These are phyloP conservation scores for Callochromis pleurospilus DNA, from an alignment of 2,113 vertebrate genomes.

Conservation along the genomic window DNA sequence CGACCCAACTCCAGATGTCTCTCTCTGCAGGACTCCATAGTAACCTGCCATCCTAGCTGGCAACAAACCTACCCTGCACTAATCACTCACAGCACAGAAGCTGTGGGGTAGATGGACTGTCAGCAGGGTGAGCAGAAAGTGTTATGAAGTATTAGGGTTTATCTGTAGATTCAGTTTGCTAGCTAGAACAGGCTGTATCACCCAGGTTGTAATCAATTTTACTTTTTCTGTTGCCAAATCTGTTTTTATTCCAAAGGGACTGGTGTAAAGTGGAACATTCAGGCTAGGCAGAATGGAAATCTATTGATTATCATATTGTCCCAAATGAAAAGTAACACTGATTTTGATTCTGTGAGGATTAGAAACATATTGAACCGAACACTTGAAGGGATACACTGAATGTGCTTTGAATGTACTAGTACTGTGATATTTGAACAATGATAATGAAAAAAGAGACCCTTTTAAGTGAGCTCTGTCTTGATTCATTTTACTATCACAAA, in stretches of 20 bases:
- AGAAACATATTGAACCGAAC: not conserved
- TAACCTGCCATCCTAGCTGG: conserved; percentile 12
- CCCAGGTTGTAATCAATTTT: not conserved
- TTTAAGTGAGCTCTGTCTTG: not conserved
- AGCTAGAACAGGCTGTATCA: not conserved
- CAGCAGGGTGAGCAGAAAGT: not conserved
- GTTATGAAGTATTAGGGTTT: not conserved
- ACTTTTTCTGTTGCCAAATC: not conserved
- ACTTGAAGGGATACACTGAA: not conserved
- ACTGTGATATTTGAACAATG: not conserved
- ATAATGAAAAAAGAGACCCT: not conserved
- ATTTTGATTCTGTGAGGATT: not conserved
- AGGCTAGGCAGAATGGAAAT: not conserved
- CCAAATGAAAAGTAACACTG: not conserved
- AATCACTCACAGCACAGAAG: conserved; percentile 38
- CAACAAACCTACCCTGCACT: conserved; percentile 21
- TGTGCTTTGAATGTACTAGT: not conserved
- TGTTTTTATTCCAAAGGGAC: not conserved
- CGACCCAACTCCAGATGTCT: conserved; percentile 54
- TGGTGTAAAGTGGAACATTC: not conserved
- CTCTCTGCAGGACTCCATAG: conserved; percentile 37
- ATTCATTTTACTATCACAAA: not conserved
- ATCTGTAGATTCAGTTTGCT: not conserved
- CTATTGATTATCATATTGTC: not conserved
- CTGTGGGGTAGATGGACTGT: conserved; percentile 1